Base-by-base conservation (phyloP, 2,797 vertebrate genomes). In the Erpetoichthys calabaricus region DNA sequence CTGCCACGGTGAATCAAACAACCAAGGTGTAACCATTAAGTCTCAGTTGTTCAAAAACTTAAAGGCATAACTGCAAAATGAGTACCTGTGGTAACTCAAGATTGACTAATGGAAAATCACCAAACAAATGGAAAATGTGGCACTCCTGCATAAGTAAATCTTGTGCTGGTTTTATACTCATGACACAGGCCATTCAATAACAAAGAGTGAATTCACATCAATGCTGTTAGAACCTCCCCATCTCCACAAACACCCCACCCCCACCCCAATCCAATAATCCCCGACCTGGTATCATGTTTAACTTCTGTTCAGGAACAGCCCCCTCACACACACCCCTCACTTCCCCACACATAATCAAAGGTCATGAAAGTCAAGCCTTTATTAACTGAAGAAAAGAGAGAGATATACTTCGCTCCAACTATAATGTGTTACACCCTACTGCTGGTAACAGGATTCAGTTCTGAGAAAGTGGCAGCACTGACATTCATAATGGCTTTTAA, bases 281-380 rank as follows among this genome's bases (percentile, higher is more conserved):
- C 64, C 65, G 62, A 73, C 63, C 62, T 56, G 55, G 70, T 67
- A 70, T 72, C 68, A 75, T 64, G 68, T 76, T 81, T 63, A 74
- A 62, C 66, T 61, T 63, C 63, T 57, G 60, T 64, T 64, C 63
- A 67, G 67, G 64, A 55, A 41, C 45, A 25, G 56, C 60, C 55
- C 59, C 65, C 53, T 66, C 61, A 56, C 63, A 68, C 60, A 58
- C n/a, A 8, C 62, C 55, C 45, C 60, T 62, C 66, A 62, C 71
- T 55, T 68, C 65, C 44, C 55, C 59, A 42, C 51, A 8, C 42
- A 47, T 47, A 3, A 6, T 51, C 50, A 51, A 51, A 51, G 5
- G 9, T 9, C 8, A 9, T 4, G 8, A 25, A 51, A 51, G 8
- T 51, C 3, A 9, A 51, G 50, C 8, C 50, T 51, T 51, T 51